Base-by-base conservation (phyloP, 2,797 vertebrate species). In the Atherinosoma microstoma region DNA sequence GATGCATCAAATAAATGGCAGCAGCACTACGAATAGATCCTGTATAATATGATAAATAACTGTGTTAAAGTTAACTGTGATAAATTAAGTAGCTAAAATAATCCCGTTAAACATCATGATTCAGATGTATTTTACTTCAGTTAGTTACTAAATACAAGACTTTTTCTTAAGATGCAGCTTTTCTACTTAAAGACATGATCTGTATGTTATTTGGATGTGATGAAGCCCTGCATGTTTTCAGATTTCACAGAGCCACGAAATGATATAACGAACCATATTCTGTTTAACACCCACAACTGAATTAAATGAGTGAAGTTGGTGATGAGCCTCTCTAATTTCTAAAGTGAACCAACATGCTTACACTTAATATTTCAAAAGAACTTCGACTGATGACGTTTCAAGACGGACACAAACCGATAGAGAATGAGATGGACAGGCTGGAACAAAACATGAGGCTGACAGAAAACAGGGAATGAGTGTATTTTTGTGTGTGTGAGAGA, bases 391-490 rank as follows among this genome's bases (percentile, higher is more conserved):
- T 8, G 29, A 77, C 75, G 70, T 56, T 82, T 82, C 49, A 75
- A 76, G 73, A 76, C 64, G 58, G 66, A 77, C 60, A 49, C 49
- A 29, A 67, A 57, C 64, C 74, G 49, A 65, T 15, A 42, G 22
- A n/a, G 42, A 63, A 34, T 51, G 63, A 63, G 69, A 68, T 35
- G 67, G 64, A 62, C 73, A 38, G 54, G 69, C 27, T 70, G 54
- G 57, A 80, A 58, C 13, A 34, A 57, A 65, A 60, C 10, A 32
- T 2, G 70, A 59, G 73, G 64, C 62, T 56, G 65, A 73, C 58
- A 73, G 70, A 73, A 78, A 75, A 78, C 6, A 82, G 70, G 78
- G 58, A 67, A 63, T 18, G 73, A 75, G 63, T 73, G 84, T 70
- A 76, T 84, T 40, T 80, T 58, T 20, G 68, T 16, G 66, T 20